Evolutionary conservation across 2,797 vertebrate genomes (phyloP), one percentile per base, ranked within the genome.

Genomic region (Zenarchopterus dispar): DNA sequence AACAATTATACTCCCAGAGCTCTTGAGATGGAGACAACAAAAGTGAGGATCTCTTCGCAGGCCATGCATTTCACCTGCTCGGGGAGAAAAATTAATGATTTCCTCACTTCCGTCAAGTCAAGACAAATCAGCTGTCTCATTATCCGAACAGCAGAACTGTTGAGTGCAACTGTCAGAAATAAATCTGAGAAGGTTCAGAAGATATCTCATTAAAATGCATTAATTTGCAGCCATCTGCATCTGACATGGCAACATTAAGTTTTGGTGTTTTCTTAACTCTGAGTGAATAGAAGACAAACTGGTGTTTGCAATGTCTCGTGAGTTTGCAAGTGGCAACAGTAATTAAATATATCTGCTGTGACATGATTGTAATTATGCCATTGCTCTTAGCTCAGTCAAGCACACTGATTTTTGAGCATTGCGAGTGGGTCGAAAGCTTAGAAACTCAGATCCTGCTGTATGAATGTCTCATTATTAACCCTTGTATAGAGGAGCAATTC

Each of bases 171-270:
- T 60, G 58, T 66, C 80, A 62, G 45, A 70, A 78, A 81, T 67
- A 71, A 69, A 86, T 85, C 47, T 49, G 61, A 54, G 81, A 23
- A 45, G 67, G 81, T 82, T 86, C 77, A 81, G 65, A 71, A 76
- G 75, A 28, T 62, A 68, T 48, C 75, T 91, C 77, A 85, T 91
- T 91, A 88, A 82, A 81, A 89, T 72, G 69, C 55, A 82, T 69
- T 75, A 21, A 73, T 82, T 80, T 79, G 52, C 50, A 73, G 70
- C 55, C 58, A 56, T 67, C 62, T 72, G 60, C 56, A 22, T n/a
- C 53, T 55, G 60, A 62, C 47, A 41, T 17, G 21, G 61, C 44
- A 62, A 57, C 66, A 21, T 50, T 17, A 70, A 78, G 56, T 58
- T 68, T 17, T 42, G 51, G 45, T 44, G 60, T 68, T 78, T 75